phyloP scores from a whole-genome alignment of 2,888 invertebrate species.

The Tipula unca region DNA sequence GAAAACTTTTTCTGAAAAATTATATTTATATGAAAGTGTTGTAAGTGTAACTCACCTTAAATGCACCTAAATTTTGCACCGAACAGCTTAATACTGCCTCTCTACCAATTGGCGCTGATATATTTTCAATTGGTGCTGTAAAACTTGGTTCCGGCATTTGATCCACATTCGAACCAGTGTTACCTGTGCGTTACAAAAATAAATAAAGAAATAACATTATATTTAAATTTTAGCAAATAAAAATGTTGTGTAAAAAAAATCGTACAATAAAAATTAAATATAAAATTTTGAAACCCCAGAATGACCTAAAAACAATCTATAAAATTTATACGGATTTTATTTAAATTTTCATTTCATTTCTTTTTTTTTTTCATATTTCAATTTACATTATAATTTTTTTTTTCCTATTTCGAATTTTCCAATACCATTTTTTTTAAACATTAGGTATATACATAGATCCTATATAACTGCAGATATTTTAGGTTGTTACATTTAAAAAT shows the following conservation, averaged over 20 bases:
- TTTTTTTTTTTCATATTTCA: neutral
- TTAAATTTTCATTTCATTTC: constrained; percentile 2
- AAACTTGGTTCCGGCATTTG: constrained; percentile 22
- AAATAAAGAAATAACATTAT: neutral
- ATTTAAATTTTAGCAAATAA: no score
- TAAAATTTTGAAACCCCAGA: neutral
- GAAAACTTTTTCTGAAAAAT: no score
- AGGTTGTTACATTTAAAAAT: neutral
- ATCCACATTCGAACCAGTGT: neutral
- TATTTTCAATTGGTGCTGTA: constrained; percentile 23
- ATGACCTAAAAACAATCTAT: neutral
- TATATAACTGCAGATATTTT: neutral
- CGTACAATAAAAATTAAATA: neutral
- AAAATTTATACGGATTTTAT: neutral
- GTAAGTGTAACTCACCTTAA: constrained; percentile 18
- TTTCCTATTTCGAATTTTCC: neutral
- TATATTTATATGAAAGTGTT: no score
- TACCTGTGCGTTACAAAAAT: neutral
- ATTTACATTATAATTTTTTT: neutral
- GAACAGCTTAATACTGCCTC: constrained; percentile 23
- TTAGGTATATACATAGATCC: neutral
- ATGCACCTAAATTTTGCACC: constrained; percentile 23
- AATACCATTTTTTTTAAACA: neutral
- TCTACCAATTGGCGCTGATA: constrained; percentile 21
- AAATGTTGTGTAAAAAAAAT: neutral